Base-by-base conservation (phyloP, 2,797 vertebrate genomes). In the Coregonus ussuriensis region DNA sequence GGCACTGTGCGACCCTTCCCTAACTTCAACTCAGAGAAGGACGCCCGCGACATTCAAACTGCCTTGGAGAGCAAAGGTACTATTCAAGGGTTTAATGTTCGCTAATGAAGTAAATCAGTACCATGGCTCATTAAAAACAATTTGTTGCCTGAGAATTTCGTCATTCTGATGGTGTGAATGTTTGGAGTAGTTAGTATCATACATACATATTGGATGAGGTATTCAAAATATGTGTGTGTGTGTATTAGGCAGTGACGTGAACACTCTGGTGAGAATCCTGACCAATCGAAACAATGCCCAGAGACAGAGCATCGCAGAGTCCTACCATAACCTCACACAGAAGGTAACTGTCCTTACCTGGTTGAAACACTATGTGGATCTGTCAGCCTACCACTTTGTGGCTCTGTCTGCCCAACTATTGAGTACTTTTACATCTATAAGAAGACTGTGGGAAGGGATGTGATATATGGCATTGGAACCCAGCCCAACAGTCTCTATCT, bases 1-100 rank as follows among this genome's bases (percentile, higher is more conserved):
- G 94, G 93, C 3, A 93, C 93, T 1, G 82, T 94, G n/a, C 86
- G 91, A 18, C 92, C 90, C 1, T 93, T 90, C 71, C 67, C 87
- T 70, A 89, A 81, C 74, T 94, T 95, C 62, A 83, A 80, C 1
- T 87, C 86, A 11, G 88, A 88, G 31, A 77, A 76, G 16, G 92
- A 93, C 6, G 89, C 78, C 1, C 77, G n/a, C 16, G 54, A 75
- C 9, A 71, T 89, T 53, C 59, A 74, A n/a, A 11, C 16, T 1
- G 83, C 86, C 0, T 71, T 89, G 70, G 79, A 84, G 18, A 80
- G 72, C 13, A 89, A 87, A 84, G 85, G 88, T 89, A 76, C 6
- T 31, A 37, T 15, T 59, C 18, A 41, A 33, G 37, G 7, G 4
- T 51, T 9, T 21, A 69, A 2, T 68, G 59, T 62, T 0, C n/a